phyloP scores from a whole-genome alignment of 2,888 invertebrate genomes.

The Caenorhabditis sp. region DNA sequence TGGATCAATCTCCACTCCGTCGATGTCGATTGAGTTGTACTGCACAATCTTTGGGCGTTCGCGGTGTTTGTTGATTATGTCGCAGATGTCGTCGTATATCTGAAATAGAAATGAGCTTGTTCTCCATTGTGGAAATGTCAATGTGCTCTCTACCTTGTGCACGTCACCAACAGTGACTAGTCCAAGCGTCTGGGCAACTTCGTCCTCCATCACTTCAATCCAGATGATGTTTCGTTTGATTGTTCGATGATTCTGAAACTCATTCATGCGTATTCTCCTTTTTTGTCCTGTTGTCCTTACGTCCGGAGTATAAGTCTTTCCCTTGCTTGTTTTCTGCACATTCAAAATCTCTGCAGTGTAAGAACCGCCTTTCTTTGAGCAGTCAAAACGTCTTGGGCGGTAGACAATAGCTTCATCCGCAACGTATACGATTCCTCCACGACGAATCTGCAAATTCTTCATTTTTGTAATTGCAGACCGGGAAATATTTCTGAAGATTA shows the following conservation, averaged over 20 bases:
- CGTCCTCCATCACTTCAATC: constrained; percentile 66
- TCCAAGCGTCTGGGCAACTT: constrained; percentile 65
- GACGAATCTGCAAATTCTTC: constrained; percentile 70
- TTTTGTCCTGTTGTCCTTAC: constrained; percentile 27
- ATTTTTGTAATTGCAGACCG: too few species aligned
- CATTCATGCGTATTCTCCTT: not conserved
- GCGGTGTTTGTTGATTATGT: constrained; percentile 80
- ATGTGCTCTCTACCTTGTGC: constrained; percentile 40
- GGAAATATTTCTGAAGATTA: constrained; percentile 18
- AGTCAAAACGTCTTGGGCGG: constrained; percentile 68
- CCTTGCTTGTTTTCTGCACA: constrained; percentile 65
- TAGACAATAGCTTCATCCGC: constrained; percentile 70
- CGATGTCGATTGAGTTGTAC: constrained; percentile 82
- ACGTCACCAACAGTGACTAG: constrained; percentile 65
- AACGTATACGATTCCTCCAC: constrained; percentile 69
- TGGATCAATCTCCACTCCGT: constrained; percentile 81
- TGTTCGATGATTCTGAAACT: constrained; percentile 52
- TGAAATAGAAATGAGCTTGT: constrained; percentile 64
- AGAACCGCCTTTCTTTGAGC: constrained; percentile 63
- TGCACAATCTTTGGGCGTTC: constrained; percentile 81
- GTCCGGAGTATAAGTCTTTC: constrained; percentile 68
- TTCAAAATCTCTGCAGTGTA: constrained; percentile 62
- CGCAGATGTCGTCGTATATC: constrained; percentile 76
- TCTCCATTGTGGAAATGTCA: too few species aligned
- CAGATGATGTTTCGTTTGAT: constrained; percentile 67